Base-by-base conservation (phyloP, 2,888 invertebrate species). In the Lepidocyrtoides sp. region DNA sequence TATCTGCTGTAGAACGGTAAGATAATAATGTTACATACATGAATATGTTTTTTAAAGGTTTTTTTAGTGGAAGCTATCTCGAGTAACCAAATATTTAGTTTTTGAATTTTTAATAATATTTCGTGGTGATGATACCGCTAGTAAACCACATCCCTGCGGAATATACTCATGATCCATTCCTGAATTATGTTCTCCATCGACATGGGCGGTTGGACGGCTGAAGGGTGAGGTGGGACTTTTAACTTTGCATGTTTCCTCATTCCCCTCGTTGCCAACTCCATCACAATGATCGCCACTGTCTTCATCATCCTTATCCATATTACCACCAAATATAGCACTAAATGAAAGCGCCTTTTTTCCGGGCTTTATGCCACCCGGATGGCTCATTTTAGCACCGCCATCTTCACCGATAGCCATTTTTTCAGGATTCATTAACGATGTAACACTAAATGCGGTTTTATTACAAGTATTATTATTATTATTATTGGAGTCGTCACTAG, bases 21-120 rank as follows among this genome's bases (percentile, higher is more conserved):
- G n/a, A n/a, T n/a, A n/a, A n/a, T n/a, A n/a, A n/a, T n/a, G n/a
- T 7, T 41, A 41, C 41, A 41, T 54, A 54, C 54, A 60, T 60
- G 26, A 26, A 26, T 10, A 26, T 12, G 14, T 54, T 54, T 23
- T 14, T 60, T 2, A 54, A 54, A 17, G 1, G 4, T 7, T 60
- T 7, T 5, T 60, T 32, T 77, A 77, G 51, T 77, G 51, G 51
- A 51, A 77, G 29, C 77, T 77, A 29, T 77, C 51, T 7, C 77
- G 77, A 77, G 23, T 51, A 17, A 36, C 14, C 23, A 77, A 48
- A 29, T 77, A 77, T 44, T 44, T 32, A 44, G 17, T n/a, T n/a
- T 72, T 72, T n/a, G 72, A 72, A 20, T 72, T 72, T 72, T 72
- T 72, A 23, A 7, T 36, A n/a, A n/a, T 7, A 14, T 48, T 23